These are phyloP conservation scores for Oopsacas minuta DNA, from an alignment of 37 sponge, comb jelly and placozoan species.

Conservation along the genomic window DNA sequence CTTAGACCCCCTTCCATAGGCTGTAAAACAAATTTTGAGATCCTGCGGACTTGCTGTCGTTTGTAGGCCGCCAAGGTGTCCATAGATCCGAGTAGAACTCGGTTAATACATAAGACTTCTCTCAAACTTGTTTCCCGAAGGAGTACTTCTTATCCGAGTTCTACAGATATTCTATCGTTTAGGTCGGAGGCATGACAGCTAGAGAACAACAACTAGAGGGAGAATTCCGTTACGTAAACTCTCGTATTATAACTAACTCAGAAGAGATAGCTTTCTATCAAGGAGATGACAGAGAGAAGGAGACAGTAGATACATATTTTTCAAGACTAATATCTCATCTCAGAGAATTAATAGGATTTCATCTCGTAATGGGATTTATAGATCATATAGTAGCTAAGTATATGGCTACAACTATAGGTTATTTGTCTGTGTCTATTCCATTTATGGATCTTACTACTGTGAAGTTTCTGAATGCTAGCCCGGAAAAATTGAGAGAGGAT, in stretches of 20 bases:
- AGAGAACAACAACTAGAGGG: constrained; percentile 85
- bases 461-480: constrained; percentile 34
- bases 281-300: constrained; percentile 58
- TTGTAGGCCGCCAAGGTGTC: too few relatives aligned
- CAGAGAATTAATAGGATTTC: constrained; percentile 50
- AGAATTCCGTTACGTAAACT: constrained; percentile 71
- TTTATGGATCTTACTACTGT: constrained; percentile 55
- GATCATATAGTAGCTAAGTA: constrained; percentile 84
- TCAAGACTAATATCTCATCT: constrained; percentile 59
- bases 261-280: constrained; percentile 93
- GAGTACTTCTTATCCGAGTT: not conserved
- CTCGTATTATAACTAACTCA: constrained; percentile 77
- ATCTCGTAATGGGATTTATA: constrained; percentile 65
- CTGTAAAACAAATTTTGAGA: too few relatives aligned
- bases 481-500: not conserved
- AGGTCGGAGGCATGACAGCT: constrained; percentile 72
- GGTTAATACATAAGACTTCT: too few relatives aligned
- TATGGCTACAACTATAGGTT: constrained; percentile 74
- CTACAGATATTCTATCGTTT: not conserved
- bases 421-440: constrained; percentile 60
- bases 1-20: too few relatives aligned
- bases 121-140: not conserved
- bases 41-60: too few relatives aligned
- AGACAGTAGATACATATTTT: constrained; percentile 51
- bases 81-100: not conserved